Percentiles rank a stretch among this genome's conserved stretches.
These are phyloP conservation scores for Phallusia fumigata DNA, from an alignment of 23 tunicate genomes.

Conservation along the genomic window DNA sequence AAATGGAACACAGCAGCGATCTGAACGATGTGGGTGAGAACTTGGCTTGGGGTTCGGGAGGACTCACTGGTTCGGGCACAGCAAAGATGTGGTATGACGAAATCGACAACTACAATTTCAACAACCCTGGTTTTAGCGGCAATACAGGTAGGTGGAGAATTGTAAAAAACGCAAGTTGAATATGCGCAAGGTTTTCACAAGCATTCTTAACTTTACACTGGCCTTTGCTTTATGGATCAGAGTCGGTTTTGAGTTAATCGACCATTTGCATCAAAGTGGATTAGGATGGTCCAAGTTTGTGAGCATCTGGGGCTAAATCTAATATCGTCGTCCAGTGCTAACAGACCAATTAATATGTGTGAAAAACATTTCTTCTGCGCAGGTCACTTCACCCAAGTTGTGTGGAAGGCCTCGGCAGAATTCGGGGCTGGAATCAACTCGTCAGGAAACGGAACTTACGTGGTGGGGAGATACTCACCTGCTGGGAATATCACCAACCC, in stretches of 20 bases:
- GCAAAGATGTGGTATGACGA: slow-evolving; percentile 85
- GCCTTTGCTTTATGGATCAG: too few species aligned
- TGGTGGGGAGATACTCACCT: slow-evolving; percentile 72
- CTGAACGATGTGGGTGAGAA: slow-evolving; percentile 69
- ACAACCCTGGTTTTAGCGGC: slow-evolving; percentile 49
- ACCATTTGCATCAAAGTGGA: too few species aligned
- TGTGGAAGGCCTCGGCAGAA: slow-evolving; percentile 71
- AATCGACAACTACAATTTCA: slow-evolving; percentile 66
- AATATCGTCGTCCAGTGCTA: too few species aligned
- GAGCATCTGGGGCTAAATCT: too few species aligned
- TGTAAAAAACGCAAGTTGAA: too few species aligned
- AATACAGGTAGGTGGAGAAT: slow-evolving; percentile 19
- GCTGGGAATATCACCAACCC: slow-evolving; percentile 66
- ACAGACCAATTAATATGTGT: neutral
- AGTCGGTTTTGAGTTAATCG: too few species aligned
- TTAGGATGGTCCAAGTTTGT: too few species aligned
- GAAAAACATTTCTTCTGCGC: neutral
- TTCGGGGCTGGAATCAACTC: slow-evolving; percentile 78
- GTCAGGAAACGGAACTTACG: slow-evolving; percentile 34
- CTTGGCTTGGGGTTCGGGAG: slow-evolving; percentile 58
- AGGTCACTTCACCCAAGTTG: slow-evolving; percentile 93
- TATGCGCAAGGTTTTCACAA: too few species aligned
- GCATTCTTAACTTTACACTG: too few species aligned
- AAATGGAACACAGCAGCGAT: slow-evolving; percentile 47
- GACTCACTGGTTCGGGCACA: slow-evolving; percentile 38